Percentiles rank a stretch among this genome's conserved stretches.
phyloP scores from a whole-genome alignment of 2,113 vertebrate genomes.

The Dasypus novemcinctus region DNA sequence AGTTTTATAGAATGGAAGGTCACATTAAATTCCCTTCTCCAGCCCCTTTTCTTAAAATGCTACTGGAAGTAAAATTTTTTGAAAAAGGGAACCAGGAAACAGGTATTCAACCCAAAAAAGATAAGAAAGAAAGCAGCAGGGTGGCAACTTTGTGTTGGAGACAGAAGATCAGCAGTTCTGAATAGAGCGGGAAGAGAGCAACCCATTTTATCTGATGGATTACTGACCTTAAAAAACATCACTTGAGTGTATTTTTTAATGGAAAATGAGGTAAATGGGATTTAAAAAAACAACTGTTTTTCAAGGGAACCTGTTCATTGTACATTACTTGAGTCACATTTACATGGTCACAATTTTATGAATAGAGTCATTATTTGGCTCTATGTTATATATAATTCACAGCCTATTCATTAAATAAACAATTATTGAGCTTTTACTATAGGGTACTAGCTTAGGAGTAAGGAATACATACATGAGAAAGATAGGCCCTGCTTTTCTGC shows the following conservation, averaged over 20 bases:
- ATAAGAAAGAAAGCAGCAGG: neutral
- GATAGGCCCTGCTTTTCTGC: neutral
- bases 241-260: neutral
- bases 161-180: neutral
- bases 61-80: neutral
- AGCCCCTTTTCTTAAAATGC: neutral
- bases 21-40: neutral
- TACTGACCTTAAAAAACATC: neutral
- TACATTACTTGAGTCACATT: neutral
- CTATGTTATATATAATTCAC: neutral
- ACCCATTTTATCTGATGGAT: neutral
- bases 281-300: neutral
- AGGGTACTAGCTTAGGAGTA: neutral
- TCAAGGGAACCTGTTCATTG: neutral
- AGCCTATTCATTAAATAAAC: neutral
- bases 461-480: neutral
- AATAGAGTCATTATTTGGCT: neutral
- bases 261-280: neutral
- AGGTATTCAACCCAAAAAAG: neutral
- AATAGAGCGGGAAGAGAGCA: neutral
- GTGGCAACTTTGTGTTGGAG: no score
- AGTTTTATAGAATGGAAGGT: constrained; percentile 18
- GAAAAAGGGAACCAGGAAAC: neutral
- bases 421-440: neutral
- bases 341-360: neutral